phyloP scores from a whole-genome alignment of 37 sponge, comb jelly and placozoan genomes.

The Halichondria panicea region DNA sequence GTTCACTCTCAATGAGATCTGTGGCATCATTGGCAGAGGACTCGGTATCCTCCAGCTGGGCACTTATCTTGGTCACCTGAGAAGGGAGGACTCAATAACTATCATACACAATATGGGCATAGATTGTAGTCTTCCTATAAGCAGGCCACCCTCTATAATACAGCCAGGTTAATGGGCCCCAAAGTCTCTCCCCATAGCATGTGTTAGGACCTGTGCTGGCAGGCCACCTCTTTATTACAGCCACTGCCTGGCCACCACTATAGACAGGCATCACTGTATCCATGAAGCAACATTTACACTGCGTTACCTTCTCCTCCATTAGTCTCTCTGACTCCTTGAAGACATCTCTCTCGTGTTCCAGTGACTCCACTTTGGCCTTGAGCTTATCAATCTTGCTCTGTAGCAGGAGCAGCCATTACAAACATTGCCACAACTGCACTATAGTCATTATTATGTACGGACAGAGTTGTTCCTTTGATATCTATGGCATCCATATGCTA shows the following conservation, averaged over 20 bases:
- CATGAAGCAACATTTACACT: too few relatives aligned
- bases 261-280: too few relatives aligned
- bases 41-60: conserved; percentile 63
- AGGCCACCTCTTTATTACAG: too few relatives aligned
- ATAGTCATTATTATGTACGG: background rate
- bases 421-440: background rate
- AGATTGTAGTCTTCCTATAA: background rate
- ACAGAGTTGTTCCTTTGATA: background rate
- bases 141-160: too few relatives aligned
- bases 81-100: background rate
- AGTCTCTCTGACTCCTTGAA: conserved; percentile 67
- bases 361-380: conserved; percentile 56
- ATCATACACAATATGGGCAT: background rate
- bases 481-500: background rate
- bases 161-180: too few relatives aligned
- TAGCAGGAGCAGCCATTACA: background rate
- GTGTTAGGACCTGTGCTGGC: background rate
- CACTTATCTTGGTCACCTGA: conserved; percentile 61
- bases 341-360: conserved; percentile 69
- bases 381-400: conserved; percentile 77
- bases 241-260: too few relatives aligned
- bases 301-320: conserved; percentile 74
- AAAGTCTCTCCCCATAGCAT: too few relatives aligned
- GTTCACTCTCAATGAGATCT: conserved; percentile 82
- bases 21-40: conserved; percentile 43